Evolutionary conservation across 2,888 invertebrate genomes (phyloP).

Genomic region (Blera fallax): DNA sequence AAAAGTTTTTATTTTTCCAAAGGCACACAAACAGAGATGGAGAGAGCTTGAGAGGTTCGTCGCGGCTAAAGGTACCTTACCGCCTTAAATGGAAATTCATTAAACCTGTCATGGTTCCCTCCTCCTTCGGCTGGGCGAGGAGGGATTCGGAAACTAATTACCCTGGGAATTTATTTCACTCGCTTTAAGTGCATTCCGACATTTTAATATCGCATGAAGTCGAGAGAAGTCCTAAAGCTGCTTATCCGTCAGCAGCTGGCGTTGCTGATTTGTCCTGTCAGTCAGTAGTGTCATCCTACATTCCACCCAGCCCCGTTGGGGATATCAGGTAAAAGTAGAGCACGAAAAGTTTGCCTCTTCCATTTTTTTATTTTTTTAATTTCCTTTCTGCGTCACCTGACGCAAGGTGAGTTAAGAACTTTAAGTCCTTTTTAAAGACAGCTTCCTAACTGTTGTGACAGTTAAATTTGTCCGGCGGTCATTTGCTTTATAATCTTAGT

Average conservation of each 20-base stretch:
- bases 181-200: conserved; percentile 66
- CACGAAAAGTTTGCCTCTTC: conserved; percentile 19
- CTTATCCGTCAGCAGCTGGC: conserved; percentile 60
- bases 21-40: not conserved
- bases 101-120: conserved; percentile 16
- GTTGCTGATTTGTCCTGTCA: conserved; percentile 63
- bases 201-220: conserved; percentile 61
- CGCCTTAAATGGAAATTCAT: conserved; percentile 57
- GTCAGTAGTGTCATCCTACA: conserved; percentile 43
- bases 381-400: conserved; percentile 39
- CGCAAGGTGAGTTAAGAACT: conserved; percentile 46
- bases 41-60: not conserved
- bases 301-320: not conserved
- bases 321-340: conserved; percentile 33
- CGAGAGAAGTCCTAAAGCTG: conserved; percentile 31
- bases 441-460: conserved; percentile 40
- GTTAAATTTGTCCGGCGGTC: conserved; percentile 65
- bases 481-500: conserved; percentile 64
- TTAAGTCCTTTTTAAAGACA: conserved; percentile 34
- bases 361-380: not conserved
- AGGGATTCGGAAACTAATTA: conserved; percentile 63
- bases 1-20: conserved; percentile 59
- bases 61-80: not conserved
- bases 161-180: conserved; percentile 64
- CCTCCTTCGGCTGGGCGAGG: not conserved